phyloP scores from a whole-genome alignment of 2,113 vertebrate species.

The Myrmophylax atrothorax region DNA sequence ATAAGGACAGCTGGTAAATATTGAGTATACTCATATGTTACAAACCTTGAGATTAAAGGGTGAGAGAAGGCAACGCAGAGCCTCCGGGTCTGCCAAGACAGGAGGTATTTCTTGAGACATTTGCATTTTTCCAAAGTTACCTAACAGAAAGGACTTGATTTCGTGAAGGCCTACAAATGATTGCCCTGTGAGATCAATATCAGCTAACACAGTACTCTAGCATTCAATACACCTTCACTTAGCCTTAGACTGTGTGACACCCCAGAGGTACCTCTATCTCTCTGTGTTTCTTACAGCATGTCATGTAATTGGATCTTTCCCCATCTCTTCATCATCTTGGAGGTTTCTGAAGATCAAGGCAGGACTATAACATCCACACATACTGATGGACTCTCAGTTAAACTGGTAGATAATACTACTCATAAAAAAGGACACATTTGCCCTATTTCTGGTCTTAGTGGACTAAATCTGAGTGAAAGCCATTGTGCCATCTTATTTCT shows the following conservation, averaged over 20 bases:
- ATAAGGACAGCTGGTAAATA: background rate
- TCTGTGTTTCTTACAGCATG: background rate
- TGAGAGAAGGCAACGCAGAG: background rate
- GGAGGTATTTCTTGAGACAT: background rate
- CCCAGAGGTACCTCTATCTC: background rate
- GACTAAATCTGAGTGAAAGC: background rate
- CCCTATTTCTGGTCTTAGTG: background rate
- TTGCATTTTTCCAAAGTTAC: background rate
- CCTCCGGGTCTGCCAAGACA: background rate
- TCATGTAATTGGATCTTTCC: background rate
- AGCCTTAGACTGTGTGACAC: background rate
- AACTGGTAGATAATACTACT: background rate
- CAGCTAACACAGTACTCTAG: background rate
- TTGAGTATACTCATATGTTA: background rate
- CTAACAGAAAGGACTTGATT: background rate
- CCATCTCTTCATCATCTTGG: background rate
- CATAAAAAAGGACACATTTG: background rate
- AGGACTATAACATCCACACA: background rate
- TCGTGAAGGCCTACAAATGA: background rate
- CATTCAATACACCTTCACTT: background rate
- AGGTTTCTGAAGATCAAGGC: background rate
- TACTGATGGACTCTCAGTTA: background rate
- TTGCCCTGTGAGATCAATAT: background rate
- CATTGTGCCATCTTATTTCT: constrained; percentile 18
- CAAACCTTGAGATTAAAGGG: background rate